These are phyloP conservation scores for Macrotrachela quadricornifera DNA, from an alignment of 1,140 invertebrate species.

Conservation along the genomic window DNA sequence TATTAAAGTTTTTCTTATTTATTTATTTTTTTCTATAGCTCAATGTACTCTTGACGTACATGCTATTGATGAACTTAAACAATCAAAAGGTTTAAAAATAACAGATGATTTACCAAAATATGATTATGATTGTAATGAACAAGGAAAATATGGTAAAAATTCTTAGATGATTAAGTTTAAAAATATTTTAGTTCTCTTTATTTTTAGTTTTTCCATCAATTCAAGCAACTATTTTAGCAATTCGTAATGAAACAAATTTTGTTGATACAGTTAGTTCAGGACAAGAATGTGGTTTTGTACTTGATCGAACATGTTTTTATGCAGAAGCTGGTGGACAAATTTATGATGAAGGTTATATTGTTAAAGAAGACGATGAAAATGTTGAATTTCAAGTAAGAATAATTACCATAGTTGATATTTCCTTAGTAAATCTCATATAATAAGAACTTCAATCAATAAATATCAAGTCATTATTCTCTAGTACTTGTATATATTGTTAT, in stretches of 20 bases:
- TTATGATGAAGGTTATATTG: conserved; percentile 81
- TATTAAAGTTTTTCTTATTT: no score
- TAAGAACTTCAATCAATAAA: no score
- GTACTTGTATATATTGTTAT: not conserved
- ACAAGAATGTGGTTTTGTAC: conserved; percentile 68
- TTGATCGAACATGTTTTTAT: conserved; percentile 70
- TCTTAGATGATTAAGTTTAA: not conserved
- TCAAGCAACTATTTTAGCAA: conserved; percentile 34
- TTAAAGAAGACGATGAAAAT: conserved; percentile 39
- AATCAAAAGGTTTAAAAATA: conserved; percentile 42
- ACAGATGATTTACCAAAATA: conserved; percentile 86
- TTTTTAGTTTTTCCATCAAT: not conserved
- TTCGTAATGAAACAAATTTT: conserved; percentile 57
- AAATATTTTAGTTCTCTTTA: not conserved
- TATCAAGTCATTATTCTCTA: no score
- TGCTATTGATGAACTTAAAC: conserved; percentile 70
- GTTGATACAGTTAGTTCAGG: conserved; percentile 58
- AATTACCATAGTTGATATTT: no score
- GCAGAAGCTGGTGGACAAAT: conserved; percentile 97
- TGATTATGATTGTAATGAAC: conserved; percentile 39
- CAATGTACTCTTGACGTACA: conserved; percentile 60
- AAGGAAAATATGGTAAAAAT: not conserved
- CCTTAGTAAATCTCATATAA: no score
- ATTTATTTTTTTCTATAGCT: no score
- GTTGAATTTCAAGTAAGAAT: not conserved